Evolutionary conservation across 2,113 vertebrate species (phyloP), one percentile per base, ranked within the genome.

Genomic region (Syrrhaptes paradoxus): DNA sequence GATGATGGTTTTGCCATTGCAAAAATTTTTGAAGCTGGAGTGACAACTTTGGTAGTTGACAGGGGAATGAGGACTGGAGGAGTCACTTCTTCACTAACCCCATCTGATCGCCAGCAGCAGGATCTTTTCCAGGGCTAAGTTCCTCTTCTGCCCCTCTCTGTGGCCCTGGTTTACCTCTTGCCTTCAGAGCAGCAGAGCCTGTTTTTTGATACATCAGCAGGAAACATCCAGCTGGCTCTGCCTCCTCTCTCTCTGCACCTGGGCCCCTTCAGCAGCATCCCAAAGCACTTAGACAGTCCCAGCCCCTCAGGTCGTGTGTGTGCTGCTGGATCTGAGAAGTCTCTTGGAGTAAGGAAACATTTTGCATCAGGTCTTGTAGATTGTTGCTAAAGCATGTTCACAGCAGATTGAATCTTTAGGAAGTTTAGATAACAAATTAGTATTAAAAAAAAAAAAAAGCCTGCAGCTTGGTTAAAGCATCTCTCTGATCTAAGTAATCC

Each of bases 141-240:
- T 77, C 21, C 28, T 70, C 11, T 76, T 48, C 43, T 68, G 18
- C 17, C 17, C 6, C 15, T 49, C 29, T 66, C 41, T n/a, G 17
- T 57, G 58, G 17, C 32, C 20, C 25, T 74, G 19, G 16, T 65
- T 62, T 83, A 31, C 45, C 13, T 48, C 16, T 55, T 25, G 9
- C 11, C 24, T 75, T 67, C 31, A 11, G 31, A 77, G 49, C 13
- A 70, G 52, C 54, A 78, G 38, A 29, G 6, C 21, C 9, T n/a
- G 48, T 9, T 72, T 76, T 71, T 45, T 22, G 5, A 7, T 46
- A 28, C 24, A n/a, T 17, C 31, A 54, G 22, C 0, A 0, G 46
- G 62, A 55, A 49, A 32, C 28, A 32, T 34, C 63, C 24, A 19
- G 24, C 31, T 45, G 71, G 31, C 70, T 67, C 36, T 73, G 17